A percentile compares a stretch with the other conserved stretches of the same genome.
These are phyloP conservation scores for Choristoneura fumiferana DNA, from an alignment of 1,140 invertebrate genomes.

Conservation along the genomic window DNA sequence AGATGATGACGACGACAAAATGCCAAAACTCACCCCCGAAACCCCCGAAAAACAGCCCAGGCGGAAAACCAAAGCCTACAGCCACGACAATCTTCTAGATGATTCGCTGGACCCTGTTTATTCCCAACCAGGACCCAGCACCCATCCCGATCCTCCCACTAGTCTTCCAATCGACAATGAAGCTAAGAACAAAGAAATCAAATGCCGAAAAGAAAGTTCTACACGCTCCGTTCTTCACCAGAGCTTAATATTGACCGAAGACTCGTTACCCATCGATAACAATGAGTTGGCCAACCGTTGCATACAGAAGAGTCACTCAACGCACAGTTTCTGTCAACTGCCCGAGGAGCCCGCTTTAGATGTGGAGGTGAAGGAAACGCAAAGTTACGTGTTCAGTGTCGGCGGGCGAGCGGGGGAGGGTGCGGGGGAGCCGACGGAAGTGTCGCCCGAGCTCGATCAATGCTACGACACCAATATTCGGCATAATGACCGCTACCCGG, in stretches of 20 bases:
- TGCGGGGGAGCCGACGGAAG: neutral
- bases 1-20: conserved; percentile 15
- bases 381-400: conserved; percentile 27
- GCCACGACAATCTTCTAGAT: conserved; percentile 46
- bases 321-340: conserved; percentile 41
- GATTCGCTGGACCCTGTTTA: conserved; percentile 27
- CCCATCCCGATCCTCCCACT: conserved; percentile 22
- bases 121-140: conserved; percentile 40
- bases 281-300: conserved; percentile 31
- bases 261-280: conserved; percentile 24
- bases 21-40: neutral
- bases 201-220: conserved; percentile 14
- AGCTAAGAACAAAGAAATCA: conserved; percentile 30
- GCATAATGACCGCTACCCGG: conserved; percentile 62
- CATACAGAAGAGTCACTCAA: conserved; percentile 56
- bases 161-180: conserved; percentile 25
- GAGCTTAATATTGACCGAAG: conserved; percentile 40
- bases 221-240: conserved; percentile 38
- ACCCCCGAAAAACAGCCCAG: conserved; percentile 23
- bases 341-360: conserved; percentile 24
- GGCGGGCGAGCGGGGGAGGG: conserved; percentile 27
- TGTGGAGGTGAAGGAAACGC: conserved; percentile 17
- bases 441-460: conserved; percentile 22
- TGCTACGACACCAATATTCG: conserved; percentile 62
- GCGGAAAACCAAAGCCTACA: conserved; percentile 43